Conservation (phyloP, 2,797 vertebrate genomes). For the Odontamblyopus rebecca region DNA sequence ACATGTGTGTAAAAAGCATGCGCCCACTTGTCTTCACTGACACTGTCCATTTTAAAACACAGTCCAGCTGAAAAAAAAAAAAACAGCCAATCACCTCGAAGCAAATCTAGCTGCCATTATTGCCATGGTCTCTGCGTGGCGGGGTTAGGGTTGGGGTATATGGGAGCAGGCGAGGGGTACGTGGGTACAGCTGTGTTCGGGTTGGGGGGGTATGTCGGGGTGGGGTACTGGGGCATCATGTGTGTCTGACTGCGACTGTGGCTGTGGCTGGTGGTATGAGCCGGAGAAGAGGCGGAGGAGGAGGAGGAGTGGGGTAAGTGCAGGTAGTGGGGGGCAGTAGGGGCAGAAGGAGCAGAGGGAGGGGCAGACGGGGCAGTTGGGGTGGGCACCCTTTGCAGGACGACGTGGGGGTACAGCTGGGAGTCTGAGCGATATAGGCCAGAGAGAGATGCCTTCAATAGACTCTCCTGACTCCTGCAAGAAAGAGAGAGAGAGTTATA, state of each 20-base stretch:
- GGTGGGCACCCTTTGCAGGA: conserved; percentile 77
- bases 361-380: conserved; percentile 65
- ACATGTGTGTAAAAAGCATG: conserved; percentile 37
- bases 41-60: background rate
- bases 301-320: conserved; percentile 56
- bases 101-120: conserved; percentile 31
- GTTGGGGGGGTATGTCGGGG: conserved; percentile 61
- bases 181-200: conserved; percentile 49
- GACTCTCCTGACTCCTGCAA: conserved; percentile 78
- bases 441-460: conserved; percentile 70
- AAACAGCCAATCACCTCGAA: background rate
- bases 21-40: conserved; percentile 17
- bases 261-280: conserved; percentile 32
- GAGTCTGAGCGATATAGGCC: conserved; percentile 74
- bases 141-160: conserved; percentile 67
- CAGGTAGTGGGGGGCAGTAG: conserved; percentile 67
- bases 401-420: conserved; percentile 77
- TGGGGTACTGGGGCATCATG: conserved; percentile 61
- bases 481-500: background rate
- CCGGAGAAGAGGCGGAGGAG: conserved; percentile 43
- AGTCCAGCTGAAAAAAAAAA: background rate
- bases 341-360: conserved; percentile 64
- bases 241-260: conserved; percentile 45
- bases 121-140: conserved; percentile 71
- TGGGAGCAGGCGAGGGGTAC: conserved; percentile 52